Conservation (phyloP, 2,113 vertebrate genomes). For the Caranx ignobilis region DNA sequence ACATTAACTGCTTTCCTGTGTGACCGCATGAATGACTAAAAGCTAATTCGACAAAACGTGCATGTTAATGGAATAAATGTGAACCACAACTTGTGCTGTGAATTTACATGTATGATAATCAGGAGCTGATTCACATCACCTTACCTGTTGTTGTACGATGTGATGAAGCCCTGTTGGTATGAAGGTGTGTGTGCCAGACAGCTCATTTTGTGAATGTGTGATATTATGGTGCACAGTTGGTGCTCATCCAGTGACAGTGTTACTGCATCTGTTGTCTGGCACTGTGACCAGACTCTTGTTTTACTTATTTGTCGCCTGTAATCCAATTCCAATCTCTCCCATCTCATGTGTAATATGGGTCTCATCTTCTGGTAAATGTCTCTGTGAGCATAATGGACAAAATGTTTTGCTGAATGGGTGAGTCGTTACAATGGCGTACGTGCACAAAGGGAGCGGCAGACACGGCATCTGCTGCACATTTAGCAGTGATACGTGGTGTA, state of each 20-base stretch:
- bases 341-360: conserved; percentile 13
- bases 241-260: conserved; percentile 37
- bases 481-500: conserved; percentile 12
- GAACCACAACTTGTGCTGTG: background rate
- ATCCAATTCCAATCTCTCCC: conserved; percentile 15
- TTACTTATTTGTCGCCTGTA: conserved; percentile 37
- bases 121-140: background rate
- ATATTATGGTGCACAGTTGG: conserved; percentile 36
- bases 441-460: conserved; percentile 17
- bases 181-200: conserved; percentile 29
- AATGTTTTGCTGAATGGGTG: conserved; percentile 26
- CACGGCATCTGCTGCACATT: conserved; percentile 41
- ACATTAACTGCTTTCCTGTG: background rate
- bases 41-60: background rate
- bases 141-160: background rate
- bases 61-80: background rate
- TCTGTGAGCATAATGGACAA: conserved; percentile 25
- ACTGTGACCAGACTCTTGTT: conserved; percentile 18
- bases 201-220: conserved; percentile 30
- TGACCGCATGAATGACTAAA: background rate
- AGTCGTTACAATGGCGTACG: conserved; percentile 4
- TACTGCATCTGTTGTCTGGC: conserved; percentile 58
- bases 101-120: conserved; percentile 8
- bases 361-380: conserved; percentile 16
- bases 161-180: conserved; percentile 16